A percentile compares a stretch with the other conserved stretches of the same genome.
These are phyloP conservation scores for Hippotragus niger DNA, from an alignment of 2,113 vertebrate genomes.

Conservation along the genomic window DNA sequence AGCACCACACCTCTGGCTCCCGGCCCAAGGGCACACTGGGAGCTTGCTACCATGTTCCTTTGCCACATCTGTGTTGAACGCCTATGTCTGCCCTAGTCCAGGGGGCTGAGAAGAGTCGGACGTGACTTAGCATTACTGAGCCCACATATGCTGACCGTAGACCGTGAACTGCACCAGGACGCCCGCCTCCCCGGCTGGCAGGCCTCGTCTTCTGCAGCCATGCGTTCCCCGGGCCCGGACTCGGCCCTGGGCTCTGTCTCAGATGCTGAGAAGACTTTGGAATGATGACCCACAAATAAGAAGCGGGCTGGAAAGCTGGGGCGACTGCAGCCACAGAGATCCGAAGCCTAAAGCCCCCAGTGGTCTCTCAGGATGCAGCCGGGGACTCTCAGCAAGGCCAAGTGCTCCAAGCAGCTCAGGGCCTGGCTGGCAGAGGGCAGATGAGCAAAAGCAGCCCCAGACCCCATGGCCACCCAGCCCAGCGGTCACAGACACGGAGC, in stretches of 20 bases:
- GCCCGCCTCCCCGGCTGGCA: not conserved
- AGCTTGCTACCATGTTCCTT: not conserved
- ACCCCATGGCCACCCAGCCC: not conserved
- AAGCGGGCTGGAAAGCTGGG: not conserved
- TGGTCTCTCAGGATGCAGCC: not conserved
- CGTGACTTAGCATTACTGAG: not conserved
- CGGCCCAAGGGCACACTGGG: not conserved
- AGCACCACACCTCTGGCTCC: not conserved
- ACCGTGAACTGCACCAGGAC: not conserved
- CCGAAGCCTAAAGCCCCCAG: not conserved
- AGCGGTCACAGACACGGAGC: not conserved
- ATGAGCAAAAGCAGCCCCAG: not conserved
- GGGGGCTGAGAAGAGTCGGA: not conserved
- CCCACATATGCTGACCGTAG: not conserved
- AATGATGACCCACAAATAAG: not conserved
- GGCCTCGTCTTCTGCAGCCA: not conserved
- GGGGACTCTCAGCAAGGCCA: not conserved
- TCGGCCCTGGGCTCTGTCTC: not conserved
- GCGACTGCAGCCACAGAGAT: not conserved
- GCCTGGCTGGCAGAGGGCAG: not conserved
- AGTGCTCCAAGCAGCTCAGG: not conserved
- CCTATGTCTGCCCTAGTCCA: not conserved
- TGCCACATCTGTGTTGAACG: not conserved
- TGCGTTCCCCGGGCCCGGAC: not conserved
- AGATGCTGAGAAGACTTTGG: not conserved